Conservation (phyloP, 2,113 vertebrate species). For the Sebastes fasciatus region DNA sequence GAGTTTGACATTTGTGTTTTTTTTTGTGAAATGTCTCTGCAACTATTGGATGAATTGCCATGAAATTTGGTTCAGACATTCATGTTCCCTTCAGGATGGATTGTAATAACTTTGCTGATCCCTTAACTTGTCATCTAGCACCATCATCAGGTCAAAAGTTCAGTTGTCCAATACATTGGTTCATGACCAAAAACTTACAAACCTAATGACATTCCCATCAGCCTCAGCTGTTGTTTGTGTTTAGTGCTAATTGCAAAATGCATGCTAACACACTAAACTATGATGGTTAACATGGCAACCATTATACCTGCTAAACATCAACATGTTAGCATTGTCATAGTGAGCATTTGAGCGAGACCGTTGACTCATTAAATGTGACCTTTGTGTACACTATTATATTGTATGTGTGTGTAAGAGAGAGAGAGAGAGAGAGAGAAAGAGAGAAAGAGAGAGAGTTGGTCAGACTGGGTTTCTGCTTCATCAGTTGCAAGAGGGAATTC, state of each 20-base stretch:
- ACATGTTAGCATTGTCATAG: not conserved
- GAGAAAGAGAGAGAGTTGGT: slow-evolving; percentile 1
- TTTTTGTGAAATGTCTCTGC: not conserved
- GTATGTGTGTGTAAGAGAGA: slow-evolving; percentile 4
- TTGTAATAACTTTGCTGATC: not conserved
- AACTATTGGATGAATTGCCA: not conserved
- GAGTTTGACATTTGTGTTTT: not conserved
- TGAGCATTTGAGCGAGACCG: not conserved
- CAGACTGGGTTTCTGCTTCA: slow-evolving; percentile 23
- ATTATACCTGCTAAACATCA: not conserved
- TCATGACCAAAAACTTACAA: not conserved
- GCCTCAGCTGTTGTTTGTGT: not conserved
- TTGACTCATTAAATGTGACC: not conserved
- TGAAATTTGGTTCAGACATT: not conserved
- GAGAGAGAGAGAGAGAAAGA: not conserved
- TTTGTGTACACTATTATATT: not conserved
- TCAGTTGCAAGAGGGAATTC: slow-evolving; percentile 19
- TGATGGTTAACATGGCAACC: not conserved
- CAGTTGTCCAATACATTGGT: not conserved
- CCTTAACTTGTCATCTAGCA: not conserved
- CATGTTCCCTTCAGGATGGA: not conserved
- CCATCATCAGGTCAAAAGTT: not conserved
- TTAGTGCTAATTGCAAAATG: not conserved
- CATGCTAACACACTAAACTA: not conserved
- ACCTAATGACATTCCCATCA: not conserved